Percentiles rank a stretch among this genome's conserved stretches.
These are phyloP conservation scores for Oasisia sp. DNA, from an alignment of 2,888 invertebrate species.

Conservation along the genomic window DNA sequence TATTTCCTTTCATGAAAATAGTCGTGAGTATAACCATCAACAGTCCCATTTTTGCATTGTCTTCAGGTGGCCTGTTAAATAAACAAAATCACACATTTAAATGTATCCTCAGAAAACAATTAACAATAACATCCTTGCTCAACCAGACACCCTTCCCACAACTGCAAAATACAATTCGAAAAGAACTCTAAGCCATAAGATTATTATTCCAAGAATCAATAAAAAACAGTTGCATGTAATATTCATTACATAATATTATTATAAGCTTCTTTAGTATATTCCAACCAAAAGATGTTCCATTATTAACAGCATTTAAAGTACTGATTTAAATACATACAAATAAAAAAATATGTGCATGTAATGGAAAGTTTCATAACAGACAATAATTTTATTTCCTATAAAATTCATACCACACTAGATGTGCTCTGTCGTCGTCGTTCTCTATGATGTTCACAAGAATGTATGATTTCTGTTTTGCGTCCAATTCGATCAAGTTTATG, in stretches of 20 bases:
- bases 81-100: neutral
- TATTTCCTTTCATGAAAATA: constrained; percentile 21
- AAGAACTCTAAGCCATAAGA: neutral
- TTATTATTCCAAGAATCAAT: neutral
- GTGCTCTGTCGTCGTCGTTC: neutral
- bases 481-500: neutral
- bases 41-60: constrained; percentile 24
- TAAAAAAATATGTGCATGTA: neutral
- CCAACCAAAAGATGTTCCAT: neutral
- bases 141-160: neutral
- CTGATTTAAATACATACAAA: neutral
- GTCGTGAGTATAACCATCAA: constrained; percentile 19
- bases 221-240: neutral
- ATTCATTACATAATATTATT: neutral
- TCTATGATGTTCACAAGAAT: neutral
- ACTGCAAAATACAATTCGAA: neutral
- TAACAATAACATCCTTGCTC: neutral
- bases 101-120: no score
- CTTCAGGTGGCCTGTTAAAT: constrained; percentile 18
- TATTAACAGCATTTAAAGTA: neutral
- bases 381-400: neutral
- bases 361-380: neutral
- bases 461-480: neutral
- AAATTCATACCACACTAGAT: neutral
- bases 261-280: neutral